Base-by-base conservation (phyloP, 2,113 vertebrate genomes). In the Cyprinodon variegatus region DNA sequence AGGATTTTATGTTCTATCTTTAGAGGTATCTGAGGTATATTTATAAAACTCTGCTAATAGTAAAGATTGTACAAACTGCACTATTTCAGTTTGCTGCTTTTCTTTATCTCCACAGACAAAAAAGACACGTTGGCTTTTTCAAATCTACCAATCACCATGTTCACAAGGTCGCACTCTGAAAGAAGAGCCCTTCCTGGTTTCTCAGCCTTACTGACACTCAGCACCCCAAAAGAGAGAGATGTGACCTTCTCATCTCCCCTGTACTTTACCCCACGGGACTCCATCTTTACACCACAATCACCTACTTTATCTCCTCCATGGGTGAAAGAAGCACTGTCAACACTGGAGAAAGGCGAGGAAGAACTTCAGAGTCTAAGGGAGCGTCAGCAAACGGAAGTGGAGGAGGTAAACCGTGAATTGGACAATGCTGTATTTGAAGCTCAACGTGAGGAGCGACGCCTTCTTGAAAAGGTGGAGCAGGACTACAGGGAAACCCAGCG, bases 401-500 rank as follows among this genome's bases (percentile, higher is more conserved):
- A 93, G 48, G 85, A 83, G 39, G 86, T 94, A 38, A 92, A 85
- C 79, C 83, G 82, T 2, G 79, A 91, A 68, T 67, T 95, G 76
- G 94, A 95, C 83, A 84, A 83, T 0, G 92, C 94, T 0, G 71
- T 89, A 45, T 77, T 93, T 59, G 82, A 83, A 66, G 93, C 93
- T 29, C 93, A 93, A 45, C 86, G 89, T 67, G 90, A 93, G 53
- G 94, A 95, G 65, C 87, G 91, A 4, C 87, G 84, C 5, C 87
- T 95, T 36, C 86, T 94, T 61, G 89, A 92, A 50, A 92, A 88
- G 50, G 79, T 95, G 4, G 92, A 94, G 70, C 89, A 86, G 63
- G 92, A 93, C 64, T 90, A 93, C 77, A 79, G 84, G 45, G 88
- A 93, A 5, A 79, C 85, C 60, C 92, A 90, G 78, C 76, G 74